These are phyloP conservation scores for Platyrinchus mystaceus DNA, from an alignment of 2,797 vertebrate species.

Conservation along the genomic window DNA sequence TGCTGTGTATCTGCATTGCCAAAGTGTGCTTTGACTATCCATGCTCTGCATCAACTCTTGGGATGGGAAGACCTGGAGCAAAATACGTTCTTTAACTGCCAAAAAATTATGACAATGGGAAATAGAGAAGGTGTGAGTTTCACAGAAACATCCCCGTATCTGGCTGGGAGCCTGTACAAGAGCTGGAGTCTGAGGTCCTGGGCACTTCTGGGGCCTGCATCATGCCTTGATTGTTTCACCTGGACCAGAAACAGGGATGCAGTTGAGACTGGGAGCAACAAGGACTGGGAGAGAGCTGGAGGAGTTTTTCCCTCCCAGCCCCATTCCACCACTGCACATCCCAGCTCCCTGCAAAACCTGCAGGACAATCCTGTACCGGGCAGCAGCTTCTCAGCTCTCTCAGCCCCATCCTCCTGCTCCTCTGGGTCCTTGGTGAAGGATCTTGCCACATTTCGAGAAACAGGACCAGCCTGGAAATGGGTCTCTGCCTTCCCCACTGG, in stretches of 20 bases:
- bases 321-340: not conserved
- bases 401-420: not conserved
- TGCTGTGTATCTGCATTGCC: not conserved
- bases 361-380: not conserved
- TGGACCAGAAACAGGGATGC: not conserved
- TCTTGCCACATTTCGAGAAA: not conserved
- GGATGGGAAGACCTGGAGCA: not conserved
- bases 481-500: not conserved
- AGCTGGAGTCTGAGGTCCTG: not conserved
- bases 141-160: accelerated
- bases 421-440: accelerated
- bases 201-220: not conserved
- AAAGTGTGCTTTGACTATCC: not conserved
- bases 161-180: not conserved
- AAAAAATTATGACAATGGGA: not conserved
- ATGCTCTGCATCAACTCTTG: not conserved
- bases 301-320: not conserved
- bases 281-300: not conserved
- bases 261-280: accelerated
- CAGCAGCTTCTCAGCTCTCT: not conserved
- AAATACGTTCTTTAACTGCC: not conserved
- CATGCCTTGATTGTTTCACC: not conserved
- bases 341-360: not conserved
- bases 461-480: not conserved
- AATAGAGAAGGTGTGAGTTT: not conserved